These are phyloP conservation scores for Aspidiotus rigidus DNA, from an alignment of 2,888 invertebrate genomes.

Conservation along the genomic window DNA sequence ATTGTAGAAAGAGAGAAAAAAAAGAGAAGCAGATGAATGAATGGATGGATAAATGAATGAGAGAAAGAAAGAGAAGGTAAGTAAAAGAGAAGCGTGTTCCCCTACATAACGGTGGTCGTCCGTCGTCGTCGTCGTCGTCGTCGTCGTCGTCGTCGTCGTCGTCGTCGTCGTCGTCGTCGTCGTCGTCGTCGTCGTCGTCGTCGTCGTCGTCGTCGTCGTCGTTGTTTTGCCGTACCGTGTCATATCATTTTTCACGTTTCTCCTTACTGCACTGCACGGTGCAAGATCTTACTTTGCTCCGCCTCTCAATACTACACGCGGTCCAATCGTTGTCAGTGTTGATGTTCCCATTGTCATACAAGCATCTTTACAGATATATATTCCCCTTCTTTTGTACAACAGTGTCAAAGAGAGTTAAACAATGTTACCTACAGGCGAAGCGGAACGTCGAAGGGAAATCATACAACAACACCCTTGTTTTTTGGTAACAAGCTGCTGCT, in stretches of 20 bases:
- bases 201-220: too few relatives aligned
- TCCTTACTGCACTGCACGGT: constrained; percentile 29
- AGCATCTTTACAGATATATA: constrained; percentile 33
- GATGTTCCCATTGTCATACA: constrained; percentile 33
- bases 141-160: too few relatives aligned
- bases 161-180: too few relatives aligned
- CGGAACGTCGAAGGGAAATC: constrained; percentile 26
- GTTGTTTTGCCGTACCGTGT: neutral
- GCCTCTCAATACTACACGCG: constrained; percentile 31
- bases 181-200: too few relatives aligned
- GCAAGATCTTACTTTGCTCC: constrained; percentile 27
- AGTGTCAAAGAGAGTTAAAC: constrained; percentile 33
- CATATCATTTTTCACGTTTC: constrained; percentile 28
- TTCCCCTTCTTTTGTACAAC: constrained; percentile 24
- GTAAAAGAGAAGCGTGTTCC: too few relatives aligned
- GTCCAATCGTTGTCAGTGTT: constrained; percentile 33
- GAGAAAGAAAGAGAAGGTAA: too few relatives aligned
- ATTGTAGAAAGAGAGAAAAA: constrained; percentile 12
- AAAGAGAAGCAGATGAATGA: neutral
- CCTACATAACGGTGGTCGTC: too few relatives aligned
- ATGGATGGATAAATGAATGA: too few relatives aligned
- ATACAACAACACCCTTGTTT: constrained; percentile 34
- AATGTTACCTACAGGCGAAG: constrained; percentile 21
- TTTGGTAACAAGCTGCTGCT: constrained; percentile 32
- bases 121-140: too few relatives aligned